phyloP scores from a whole-genome alignment of 35 echinoderm and acorn worm species.

The Stichopus chloronotus region DNA sequence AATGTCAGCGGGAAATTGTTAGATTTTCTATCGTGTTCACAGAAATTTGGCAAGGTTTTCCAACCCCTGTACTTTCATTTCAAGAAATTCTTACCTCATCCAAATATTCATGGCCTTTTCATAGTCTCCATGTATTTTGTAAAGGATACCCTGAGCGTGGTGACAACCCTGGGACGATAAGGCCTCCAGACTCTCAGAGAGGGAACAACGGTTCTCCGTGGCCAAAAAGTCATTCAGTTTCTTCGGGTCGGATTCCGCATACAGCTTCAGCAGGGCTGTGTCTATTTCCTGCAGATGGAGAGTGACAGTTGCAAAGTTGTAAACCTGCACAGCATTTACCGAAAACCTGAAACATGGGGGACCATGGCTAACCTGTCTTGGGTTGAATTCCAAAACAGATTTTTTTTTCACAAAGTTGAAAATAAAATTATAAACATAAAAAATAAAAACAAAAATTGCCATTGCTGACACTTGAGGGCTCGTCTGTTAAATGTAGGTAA shows the following conservation, averaged over 20 bases:
- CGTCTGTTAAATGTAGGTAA: too few relatives aligned
- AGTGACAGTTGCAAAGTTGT: not conserved
- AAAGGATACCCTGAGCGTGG: conserved; percentile 80
- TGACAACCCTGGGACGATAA: conserved; percentile 56
- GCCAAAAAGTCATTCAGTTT: conserved; percentile 73
- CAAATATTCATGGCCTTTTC: conserved; percentile 85
- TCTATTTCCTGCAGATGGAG: conserved; percentile 78
- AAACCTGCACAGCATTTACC: not conserved
- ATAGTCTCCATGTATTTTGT: conserved; percentile 77
- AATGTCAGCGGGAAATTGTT: too few relatives aligned
- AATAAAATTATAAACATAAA: too few relatives aligned
- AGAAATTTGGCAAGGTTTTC: too few relatives aligned
- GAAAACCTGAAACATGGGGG: too few relatives aligned
- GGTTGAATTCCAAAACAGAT: too few relatives aligned
- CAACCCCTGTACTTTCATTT: too few relatives aligned
- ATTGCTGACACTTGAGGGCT: too few relatives aligned
- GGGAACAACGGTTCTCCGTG: conserved; percentile 70
- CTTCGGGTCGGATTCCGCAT: conserved; percentile 64
- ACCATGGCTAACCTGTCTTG: too few relatives aligned
- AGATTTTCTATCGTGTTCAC: too few relatives aligned
- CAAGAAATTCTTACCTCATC: conserved; percentile 87
- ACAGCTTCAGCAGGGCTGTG: conserved; percentile 89
- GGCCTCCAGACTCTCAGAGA: conserved; percentile 66
- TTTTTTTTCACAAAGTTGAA: too few relatives aligned
- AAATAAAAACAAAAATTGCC: too few relatives aligned